Evolutionary conservation across 2,888 invertebrate species (phyloP), one percentile per base, ranked within the genome.

Genomic region (Agrypnus murinus): DNA sequence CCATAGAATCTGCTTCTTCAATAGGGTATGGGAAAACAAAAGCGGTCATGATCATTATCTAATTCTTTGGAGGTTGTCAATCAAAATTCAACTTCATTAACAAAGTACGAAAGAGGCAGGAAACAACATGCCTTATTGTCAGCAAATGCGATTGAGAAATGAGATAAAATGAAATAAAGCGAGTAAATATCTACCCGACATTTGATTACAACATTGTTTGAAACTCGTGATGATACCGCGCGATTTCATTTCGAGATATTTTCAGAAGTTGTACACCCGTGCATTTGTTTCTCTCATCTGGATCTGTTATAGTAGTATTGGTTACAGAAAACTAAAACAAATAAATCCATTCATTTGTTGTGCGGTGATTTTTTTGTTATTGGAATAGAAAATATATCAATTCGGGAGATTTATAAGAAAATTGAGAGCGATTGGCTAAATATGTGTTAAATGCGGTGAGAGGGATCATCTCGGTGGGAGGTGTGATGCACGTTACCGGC

Each of bases 161-260:
- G 64, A 43, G 71, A 71, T 71, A 71, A 71, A 67, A 68, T 71
- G 48, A 59, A 76, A 75, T 75, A 75, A 77, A 76, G 72, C 72
- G 74, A 71, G 68, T 69, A 75, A 75, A 74, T 76, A 74, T 74
- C 74, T 70, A 57, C 71, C 70, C 73, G 72, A 74, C 72, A 70
- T 74, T 75, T 75, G 74, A 74, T 74, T 77, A 77, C 70, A 74
- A 75, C 74, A 75, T 75, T 75, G 72, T 73, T 77, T 59, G 67
- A 74, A 74, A 74, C 72, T 78, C 71, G 70, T 74, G 72, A 77
- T 73, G 72, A 76, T 70, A 62, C 68, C 57, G 38, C 69, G 71
- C 68, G 76, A 76, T 77, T 74, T 72, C 74, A 76, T 76, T 74
- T 75, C 66, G 67, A 75, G 76, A 76, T 74, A 76, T 69, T 70